Percentiles rank a stretch among this genome's conserved stretches.
These are phyloP conservation scores for Endotricha flammealis DNA, from an alignment of 2,888 invertebrate genomes.

Conservation along the genomic window DNA sequence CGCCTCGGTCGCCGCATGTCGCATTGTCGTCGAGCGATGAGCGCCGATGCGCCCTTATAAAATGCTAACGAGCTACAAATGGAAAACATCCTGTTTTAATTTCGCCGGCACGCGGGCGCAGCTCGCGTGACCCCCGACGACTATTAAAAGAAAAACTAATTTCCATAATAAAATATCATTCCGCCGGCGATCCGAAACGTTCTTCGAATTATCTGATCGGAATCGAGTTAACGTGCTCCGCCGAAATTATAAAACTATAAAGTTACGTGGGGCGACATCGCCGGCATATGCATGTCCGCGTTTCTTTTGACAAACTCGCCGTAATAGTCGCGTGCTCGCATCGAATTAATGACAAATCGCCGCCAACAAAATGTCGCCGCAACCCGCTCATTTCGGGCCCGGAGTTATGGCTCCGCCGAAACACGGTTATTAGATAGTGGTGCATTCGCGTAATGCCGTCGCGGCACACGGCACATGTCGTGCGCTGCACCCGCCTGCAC, in stretches of 20 bases:
- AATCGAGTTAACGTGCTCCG: conserved; percentile 69
- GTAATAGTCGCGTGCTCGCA: conserved; percentile 70
- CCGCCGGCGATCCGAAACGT: conserved; percentile 42
- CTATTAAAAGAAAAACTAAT: conserved; percentile 74
- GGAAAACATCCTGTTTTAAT: conserved; percentile 57
- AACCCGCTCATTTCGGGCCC: conserved; percentile 67
- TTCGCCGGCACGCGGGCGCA: conserved; percentile 24
- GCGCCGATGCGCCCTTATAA: conserved; percentile 21
- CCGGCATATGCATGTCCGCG: conserved; percentile 62
- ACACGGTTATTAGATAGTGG: conserved; percentile 72
- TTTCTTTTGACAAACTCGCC: conserved; percentile 62
- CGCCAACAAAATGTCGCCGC: conserved; percentile 60
- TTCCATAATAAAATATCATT: conserved; percentile 70
- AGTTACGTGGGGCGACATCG: conserved; percentile 66
- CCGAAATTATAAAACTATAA: conserved; percentile 72
- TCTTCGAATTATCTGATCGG: conserved; percentile 63
- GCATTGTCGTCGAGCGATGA: conserved; percentile 23
- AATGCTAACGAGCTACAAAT: conserved; percentile 55
- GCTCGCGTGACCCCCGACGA: conserved; percentile 60
- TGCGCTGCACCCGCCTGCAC: conserved; percentile 42
- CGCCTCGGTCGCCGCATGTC: conserved; percentile 25
- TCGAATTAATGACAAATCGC: conserved; percentile 70
- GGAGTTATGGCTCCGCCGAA: conserved; percentile 52
- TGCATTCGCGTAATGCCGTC: conserved; percentile 58
- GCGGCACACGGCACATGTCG: conserved; percentile 65